Evolutionary conservation across 2,797 vertebrate species (phyloP), one percentile per base, ranked within the genome.

Genomic region (Poeciliopsis paucimaculata): DNA sequence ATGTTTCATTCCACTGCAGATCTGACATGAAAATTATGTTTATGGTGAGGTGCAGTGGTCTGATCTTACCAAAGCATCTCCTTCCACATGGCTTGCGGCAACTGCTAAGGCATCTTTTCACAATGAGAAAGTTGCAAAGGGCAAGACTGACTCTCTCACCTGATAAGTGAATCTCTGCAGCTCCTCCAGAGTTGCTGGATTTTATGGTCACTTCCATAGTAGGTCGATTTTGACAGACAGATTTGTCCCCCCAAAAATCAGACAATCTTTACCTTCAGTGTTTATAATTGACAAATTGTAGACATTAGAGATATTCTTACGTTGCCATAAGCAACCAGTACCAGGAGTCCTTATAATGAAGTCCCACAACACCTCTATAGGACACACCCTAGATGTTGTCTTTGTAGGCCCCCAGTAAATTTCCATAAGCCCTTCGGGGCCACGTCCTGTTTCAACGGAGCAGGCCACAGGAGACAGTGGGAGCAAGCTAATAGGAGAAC

Each of bases 401-500:
- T 41, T 1, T 5, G 78, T 15, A 82, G 57, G 41, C 86, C 88
- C 91, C 79, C 20, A 0, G 41, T 90, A 91, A 82, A 92, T 92
- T 87, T 86, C 84, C 82, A 80, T 77, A 82, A 89, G 84, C 84
- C 82, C 82, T 76, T 0, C 5, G 10, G 39, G 88, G 87, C 89
- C 82, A 75, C 78, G 84, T 93, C 89, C 87, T 82, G 91, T 89
- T 93, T 93, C 81, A 88, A 85, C 83, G 78, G 85, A 90, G 87
- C 87, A 92, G 92, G 88, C 90, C 90, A 68, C 86, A 62, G 80
- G 90, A 90, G 92, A 91, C 87, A 87, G 88, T 78, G 83, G 73
- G 91, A 81, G 82, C 90, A 92, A 77, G 85, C 86, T 90, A 89
- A 88, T 90, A 86, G 80, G 84, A 88, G 87, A 90, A 90, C 86